Conservation (phyloP, 2,797 vertebrate genomes). For the Sebastes nivosus region DNA sequence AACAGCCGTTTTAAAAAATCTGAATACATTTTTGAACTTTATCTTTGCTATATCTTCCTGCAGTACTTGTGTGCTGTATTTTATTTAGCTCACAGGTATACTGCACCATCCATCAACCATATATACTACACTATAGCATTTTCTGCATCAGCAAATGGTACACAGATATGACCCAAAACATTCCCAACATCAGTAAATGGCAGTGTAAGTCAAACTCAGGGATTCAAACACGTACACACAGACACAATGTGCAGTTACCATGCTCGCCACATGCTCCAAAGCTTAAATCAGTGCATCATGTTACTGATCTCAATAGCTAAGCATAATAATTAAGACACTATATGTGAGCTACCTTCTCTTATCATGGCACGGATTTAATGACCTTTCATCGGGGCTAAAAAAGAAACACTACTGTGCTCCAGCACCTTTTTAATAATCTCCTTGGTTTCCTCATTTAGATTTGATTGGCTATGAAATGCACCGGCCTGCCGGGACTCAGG, state of each 20-base stretch:
- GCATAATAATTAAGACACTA: constrained; percentile 63
- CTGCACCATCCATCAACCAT: neutral
- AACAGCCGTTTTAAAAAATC: neutral
- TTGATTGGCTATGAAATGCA: constrained; percentile 87
- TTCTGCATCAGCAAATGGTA: neutral
- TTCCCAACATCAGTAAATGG: neutral
- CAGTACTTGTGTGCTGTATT: neutral
- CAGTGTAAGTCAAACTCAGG: neutral
- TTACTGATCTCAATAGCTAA: neutral
- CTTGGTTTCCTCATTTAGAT: constrained; percentile 87
- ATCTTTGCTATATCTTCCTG: neutral
- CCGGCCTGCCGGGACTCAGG: constrained; percentile 79
- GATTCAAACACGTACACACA: neutral
- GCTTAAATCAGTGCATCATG: neutral
- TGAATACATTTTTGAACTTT: neutral
- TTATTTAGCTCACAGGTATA: neutral
- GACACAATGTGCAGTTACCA: neutral
- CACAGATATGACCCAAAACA: neutral
- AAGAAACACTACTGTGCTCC: constrained; percentile 62
- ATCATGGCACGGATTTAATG: constrained; percentile 76
- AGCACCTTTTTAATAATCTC: constrained; percentile 85
- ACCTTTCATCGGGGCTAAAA: constrained; percentile 77
- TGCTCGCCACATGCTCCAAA: neutral
- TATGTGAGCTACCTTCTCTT: constrained; percentile 72
- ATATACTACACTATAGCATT: neutral